Conservation (phyloP, 2,113 vertebrate genomes). For the Grantiella picta region DNA sequence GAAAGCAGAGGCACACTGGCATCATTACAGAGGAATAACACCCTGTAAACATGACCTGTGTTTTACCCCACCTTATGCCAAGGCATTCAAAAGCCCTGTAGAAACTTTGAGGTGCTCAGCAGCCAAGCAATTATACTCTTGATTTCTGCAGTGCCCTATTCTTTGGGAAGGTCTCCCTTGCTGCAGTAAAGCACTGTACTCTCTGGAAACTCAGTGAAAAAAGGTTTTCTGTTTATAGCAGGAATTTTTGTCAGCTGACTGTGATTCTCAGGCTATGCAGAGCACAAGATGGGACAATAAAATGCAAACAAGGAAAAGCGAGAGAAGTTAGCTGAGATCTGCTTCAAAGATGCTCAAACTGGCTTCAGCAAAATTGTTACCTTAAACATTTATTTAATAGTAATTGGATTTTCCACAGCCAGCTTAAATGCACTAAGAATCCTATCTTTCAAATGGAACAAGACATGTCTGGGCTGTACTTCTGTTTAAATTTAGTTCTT, state of each 20-base stretch:
- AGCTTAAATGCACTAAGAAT: not conserved
- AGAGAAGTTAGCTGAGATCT: not conserved
- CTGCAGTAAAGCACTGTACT: not conserved
- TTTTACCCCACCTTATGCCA: slow-evolving; percentile 27
- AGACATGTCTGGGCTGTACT: not conserved
- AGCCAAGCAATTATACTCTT: slow-evolving; percentile 13
- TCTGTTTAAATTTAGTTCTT: not conserved
- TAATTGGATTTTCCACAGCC: not conserved
- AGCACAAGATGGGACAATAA: not conserved
- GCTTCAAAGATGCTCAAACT: not conserved
- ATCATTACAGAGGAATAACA: slow-evolving; percentile 22
- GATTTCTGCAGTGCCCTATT: slow-evolving; percentile 1
- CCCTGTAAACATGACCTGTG: slow-evolving; percentile 2
- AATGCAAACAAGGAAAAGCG: not conserved
- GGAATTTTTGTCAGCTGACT: not conserved
- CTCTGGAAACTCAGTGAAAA: not conserved
- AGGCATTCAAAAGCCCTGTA: not conserved
- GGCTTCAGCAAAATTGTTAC: not conserved
- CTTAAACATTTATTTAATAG: not conserved
- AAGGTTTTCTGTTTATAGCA: not conserved
- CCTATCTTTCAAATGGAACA: not conserved
- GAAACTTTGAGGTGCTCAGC: slow-evolving; percentile 12
- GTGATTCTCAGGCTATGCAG: not conserved
- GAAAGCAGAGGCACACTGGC: not conserved
- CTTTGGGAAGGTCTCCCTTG: slow-evolving; percentile 18